Evolutionary conservation across 2,797 vertebrate genomes (phyloP).

Genomic region (Paguma larvata): DNA sequence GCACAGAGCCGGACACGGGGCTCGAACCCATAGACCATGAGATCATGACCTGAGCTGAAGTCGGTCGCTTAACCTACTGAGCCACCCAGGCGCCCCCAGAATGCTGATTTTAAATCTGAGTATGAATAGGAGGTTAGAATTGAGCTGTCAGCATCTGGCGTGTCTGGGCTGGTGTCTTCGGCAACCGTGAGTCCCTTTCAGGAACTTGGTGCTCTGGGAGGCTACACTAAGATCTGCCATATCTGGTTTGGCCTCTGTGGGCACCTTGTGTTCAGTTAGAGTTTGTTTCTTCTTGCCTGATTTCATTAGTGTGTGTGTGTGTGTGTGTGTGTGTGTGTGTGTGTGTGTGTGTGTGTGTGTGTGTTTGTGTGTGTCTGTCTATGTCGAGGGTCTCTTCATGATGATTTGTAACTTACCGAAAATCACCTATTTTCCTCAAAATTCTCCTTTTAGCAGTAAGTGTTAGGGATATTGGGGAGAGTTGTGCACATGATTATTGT

Average conservation of each 20-base stretch:
- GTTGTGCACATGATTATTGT: background rate
- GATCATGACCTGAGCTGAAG: no score
- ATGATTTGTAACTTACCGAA: constrained; percentile 4
- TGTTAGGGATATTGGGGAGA: background rate
- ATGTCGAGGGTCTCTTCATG: background rate
- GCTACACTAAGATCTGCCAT: background rate
- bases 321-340: background rate
- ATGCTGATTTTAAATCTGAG: background rate
- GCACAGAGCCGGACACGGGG: no score
- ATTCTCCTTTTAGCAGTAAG: background rate
- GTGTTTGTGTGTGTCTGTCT: no score
- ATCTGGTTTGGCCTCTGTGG: background rate
- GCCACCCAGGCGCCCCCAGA: background rate
- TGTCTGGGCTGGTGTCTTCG: background rate
- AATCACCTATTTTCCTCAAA: background rate
- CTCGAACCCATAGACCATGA: no score
- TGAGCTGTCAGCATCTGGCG: background rate
- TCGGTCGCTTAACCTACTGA: no score
- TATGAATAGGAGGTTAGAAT: background rate
- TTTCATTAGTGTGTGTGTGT: background rate
- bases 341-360: background rate
- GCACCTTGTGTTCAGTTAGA: background rate
- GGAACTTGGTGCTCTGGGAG: background rate
- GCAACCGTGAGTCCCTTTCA: background rate
- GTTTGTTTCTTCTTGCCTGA: background rate